A percentile compares a stretch with the other conserved stretches of the same genome.
Conservation (phyloP, 2,113 vertebrate genomes). For the Tragelaphus strepsiceros region DNA sequence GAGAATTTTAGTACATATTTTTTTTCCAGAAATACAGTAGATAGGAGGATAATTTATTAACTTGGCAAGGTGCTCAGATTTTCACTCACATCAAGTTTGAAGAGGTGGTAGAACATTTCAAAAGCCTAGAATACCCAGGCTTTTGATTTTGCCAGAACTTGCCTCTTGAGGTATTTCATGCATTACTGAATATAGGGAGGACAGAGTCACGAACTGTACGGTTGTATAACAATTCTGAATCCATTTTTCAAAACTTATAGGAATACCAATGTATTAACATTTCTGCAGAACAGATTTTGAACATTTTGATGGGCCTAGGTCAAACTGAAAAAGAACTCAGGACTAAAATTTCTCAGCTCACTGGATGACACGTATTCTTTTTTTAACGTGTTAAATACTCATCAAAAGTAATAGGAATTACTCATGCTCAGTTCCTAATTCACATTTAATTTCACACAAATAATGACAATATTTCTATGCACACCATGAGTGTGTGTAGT, state of each 20-base stretch:
- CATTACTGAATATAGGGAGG: not conserved
- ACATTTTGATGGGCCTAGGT: not conserved
- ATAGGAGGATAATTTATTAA: not conserved
- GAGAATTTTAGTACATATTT: not conserved
- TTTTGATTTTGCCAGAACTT: not conserved
- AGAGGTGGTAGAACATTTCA: not conserved
- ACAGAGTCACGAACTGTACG: not conserved
- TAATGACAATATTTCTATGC: not conserved
- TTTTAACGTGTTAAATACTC: not conserved
- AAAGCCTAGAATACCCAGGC: not conserved
- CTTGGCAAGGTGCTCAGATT: not conserved
- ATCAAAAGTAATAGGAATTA: not conserved
- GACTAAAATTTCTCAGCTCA: not conserved
- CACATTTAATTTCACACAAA: constrained; percentile 13
- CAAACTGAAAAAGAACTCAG: not conserved
- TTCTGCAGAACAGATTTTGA: not conserved
- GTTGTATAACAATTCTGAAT: not conserved
- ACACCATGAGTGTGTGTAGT: not conserved
- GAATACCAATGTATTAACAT: not conserved
- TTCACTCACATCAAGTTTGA: not conserved
- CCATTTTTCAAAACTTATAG: not conserved
- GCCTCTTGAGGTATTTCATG: not conserved
- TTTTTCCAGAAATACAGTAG: not conserved
- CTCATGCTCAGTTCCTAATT: not conserved
- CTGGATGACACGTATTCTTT: not conserved